Evolutionary conservation across 1,140 invertebrate genomes (phyloP), one percentile per base, ranked within the genome.

Genomic region (Dendroctonus valens): DNA sequence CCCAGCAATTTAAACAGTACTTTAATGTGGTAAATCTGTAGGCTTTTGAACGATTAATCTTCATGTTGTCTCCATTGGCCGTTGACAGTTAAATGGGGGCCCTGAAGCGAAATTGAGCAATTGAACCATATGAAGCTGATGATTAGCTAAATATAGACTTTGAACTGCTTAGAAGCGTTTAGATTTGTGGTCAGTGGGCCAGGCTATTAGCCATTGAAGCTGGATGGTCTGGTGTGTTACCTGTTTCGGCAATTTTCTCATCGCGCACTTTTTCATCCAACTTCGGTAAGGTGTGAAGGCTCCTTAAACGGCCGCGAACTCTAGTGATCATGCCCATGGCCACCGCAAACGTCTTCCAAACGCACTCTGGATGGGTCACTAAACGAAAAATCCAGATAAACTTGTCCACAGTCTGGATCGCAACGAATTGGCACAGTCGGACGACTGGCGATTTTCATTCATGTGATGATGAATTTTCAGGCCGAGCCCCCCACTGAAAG

Each of bases 251-350:
- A 66, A 86, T 86, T 79, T 84, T 86, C 69, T 87, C 85, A 68
- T 86, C 83, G 14, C 85, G 82, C 64, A 83, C 79, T 57, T 83
- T 79, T 9, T 82, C 79, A 64, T 84, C 83, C 70, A 84, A 73
- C 74, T 85, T 86, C 66, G 81, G 80, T 72, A 86, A 80, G 12
- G 84, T 86, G 75, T 86, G 83, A 5, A 80, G 64, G 76, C 84
- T 85, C 63, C 85, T 77, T 49, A 88, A 80, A 49, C 86, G 78
- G 5, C 85, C 84, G 38, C 86, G 80, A 64, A 88, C 85, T 68
- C 86, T 78, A 3, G 85, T 86, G 73, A 87, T 87, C 86, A 88
- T 87, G 14, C 86, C 86, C 85, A 87, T 87, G 61, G 62, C 60
- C 14, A 37, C 39, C 7, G 41, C 8, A 11, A 48, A 0, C 40